Base-by-base conservation (phyloP, 2,888 invertebrate species). In the Sipunculus nudus region DNA sequence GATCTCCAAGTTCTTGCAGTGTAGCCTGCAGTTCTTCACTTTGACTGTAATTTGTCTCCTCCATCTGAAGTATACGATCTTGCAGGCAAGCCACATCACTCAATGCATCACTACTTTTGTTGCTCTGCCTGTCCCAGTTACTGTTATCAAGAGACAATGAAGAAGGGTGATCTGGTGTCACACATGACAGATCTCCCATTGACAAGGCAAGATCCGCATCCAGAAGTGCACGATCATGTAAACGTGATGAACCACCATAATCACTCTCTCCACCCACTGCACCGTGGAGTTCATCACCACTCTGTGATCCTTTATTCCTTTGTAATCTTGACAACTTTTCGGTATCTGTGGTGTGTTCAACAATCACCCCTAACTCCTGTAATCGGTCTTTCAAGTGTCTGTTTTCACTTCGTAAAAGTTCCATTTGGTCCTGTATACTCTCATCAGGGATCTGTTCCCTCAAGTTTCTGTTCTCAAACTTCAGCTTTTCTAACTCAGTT, bases 51-150 rank as follows among this genome's bases (percentile, higher is more conserved):
- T 93, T 92, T 21, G 92, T 92, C 83, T 93, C 93, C 81, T 93
- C 93, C 93, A 93, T 94, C 85, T 94, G 93, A 81, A 93, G 88
- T 75, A 96, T 94, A 78, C 94, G 89, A 81, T 96, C 96, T 85
- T 96, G 96, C 19, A 82, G 87, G 81, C 94, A 94, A 23, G 94
- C 94, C 65, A 96, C 93, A 85, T 95, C 94, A 83, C 93, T 93
- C 70, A 90, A 87, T 3, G 73, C 79, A 65, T 81, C 80, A 45
- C 79, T 80, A 46, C 91, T 91, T 64, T 93, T 92, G 45, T 91
- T 91, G 59, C 93, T 93, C 83, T 93, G 91, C 82, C 93, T 93
- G 84, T 95, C 94, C 95, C 95, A 95, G 60, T 78, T 75, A 23
- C 68, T 64, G 4, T 71, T 70, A 48, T 78, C 77, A 35, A 77